phyloP scores from a whole-genome alignment of 2,888 invertebrate genomes.

The Stegana nigrithorax region DNA sequence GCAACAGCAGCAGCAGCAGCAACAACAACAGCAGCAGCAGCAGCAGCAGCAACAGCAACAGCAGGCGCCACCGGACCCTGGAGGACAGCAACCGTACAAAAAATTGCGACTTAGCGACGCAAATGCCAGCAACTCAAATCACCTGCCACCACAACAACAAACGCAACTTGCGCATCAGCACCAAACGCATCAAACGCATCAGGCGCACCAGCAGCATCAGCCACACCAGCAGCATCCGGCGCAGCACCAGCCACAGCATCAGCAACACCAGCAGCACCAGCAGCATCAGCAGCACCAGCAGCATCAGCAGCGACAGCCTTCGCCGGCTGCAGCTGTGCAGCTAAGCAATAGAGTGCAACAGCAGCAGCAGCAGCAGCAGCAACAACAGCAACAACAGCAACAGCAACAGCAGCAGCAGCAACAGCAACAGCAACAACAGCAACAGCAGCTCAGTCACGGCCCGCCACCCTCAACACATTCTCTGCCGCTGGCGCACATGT shows the following conservation, averaged over 20 bases:
- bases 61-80: constrained; percentile 67
- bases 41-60: constrained; percentile 46
- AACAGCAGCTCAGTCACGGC: constrained; percentile 41
- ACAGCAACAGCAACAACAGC: constrained; percentile 19
- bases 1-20: constrained; percentile 28
- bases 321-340: constrained; percentile 27
- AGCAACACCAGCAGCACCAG: constrained; percentile 34
- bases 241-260: constrained; percentile 31
- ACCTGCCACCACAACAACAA: constrained; percentile 68
- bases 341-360: constrained; percentile 18
- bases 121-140: constrained; percentile 57
- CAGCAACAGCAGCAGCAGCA: constrained; percentile 40
- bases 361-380: constrained; percentile 34
- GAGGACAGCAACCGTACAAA: constrained; percentile 62
- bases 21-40: constrained; percentile 41
- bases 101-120: constrained; percentile 62
- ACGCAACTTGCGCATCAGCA: constrained; percentile 39
- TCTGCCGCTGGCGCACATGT: constrained; percentile 30
- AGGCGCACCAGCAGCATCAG: constrained; percentile 38
- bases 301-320: constrained; percentile 40
- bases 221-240: constrained; percentile 71
- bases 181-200: constrained; percentile 48
- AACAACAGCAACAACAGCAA: constrained; percentile 39
- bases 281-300: constrained; percentile 38
- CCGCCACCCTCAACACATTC: constrained; percentile 36